These are phyloP conservation scores for Dendrocincla fuliginosa DNA, from an alignment of 2,797 vertebrate species.

Conservation along the genomic window DNA sequence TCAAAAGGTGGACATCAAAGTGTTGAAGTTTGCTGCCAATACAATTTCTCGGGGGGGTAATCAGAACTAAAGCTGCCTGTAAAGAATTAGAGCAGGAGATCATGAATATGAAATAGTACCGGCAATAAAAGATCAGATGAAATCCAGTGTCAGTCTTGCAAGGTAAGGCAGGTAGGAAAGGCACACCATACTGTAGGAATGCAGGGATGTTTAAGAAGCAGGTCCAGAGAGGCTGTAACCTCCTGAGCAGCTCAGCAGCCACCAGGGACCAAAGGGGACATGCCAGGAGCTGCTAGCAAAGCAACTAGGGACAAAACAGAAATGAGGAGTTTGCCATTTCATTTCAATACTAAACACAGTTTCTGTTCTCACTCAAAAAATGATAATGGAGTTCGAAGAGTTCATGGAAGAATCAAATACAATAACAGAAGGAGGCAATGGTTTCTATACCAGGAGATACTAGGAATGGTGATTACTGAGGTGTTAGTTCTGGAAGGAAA, in stretches of 20 bases:
- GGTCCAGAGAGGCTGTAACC: neutral
- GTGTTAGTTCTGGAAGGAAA: neutral
- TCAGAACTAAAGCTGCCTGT: neutral
- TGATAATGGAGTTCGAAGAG: neutral
- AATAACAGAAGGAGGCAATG: neutral
- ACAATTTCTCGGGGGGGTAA: neutral
- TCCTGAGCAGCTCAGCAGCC: neutral
- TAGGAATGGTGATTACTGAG: neutral
- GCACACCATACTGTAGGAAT: fast-evolving
- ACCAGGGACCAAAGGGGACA: neutral
- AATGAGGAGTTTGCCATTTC: too few species aligned
- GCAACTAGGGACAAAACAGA: too few species aligned
- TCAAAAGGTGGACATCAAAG: neutral
- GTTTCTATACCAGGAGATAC: neutral
- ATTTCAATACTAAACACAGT: neutral
- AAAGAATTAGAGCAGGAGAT: neutral
- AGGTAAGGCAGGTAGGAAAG: neutral
- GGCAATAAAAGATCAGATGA: neutral
- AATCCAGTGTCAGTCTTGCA: neutral
- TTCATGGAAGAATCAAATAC: neutral
- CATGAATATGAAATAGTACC: neutral
- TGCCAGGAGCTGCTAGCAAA: too few species aligned
- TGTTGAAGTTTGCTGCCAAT: neutral
- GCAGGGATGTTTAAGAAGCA: neutral
- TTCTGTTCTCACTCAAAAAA: neutral